Percentiles rank a stretch among this genome's conserved stretches.
Conservation (phyloP, 2,888 invertebrate genomes). For the Drosophila nigricruria region DNA sequence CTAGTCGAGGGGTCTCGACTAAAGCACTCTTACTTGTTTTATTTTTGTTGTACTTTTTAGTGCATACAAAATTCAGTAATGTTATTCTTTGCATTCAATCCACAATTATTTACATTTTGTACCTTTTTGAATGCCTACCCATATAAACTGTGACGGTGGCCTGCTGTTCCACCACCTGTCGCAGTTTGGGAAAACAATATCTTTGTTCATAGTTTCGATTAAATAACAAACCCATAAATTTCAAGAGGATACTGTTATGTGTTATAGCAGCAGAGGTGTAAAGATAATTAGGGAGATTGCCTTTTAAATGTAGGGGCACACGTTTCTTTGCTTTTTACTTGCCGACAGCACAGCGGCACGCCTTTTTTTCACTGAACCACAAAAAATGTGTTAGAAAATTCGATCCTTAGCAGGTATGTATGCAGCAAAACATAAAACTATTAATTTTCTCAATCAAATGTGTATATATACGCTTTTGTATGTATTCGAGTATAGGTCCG, state of each 20-base stretch:
- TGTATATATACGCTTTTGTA: neutral
- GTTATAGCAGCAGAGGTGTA: constrained; percentile 75
- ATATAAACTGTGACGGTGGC: constrained; percentile 41
- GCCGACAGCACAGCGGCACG: constrained; percentile 79
- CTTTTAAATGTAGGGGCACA: constrained; percentile 59
- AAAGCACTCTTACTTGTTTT: too few species aligned
- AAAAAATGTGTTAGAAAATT: constrained; percentile 76
- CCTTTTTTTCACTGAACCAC: constrained; percentile 62
- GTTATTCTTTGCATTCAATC: neutral
- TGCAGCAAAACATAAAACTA: neutral
- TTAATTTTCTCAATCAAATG: neutral
- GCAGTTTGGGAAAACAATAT: constrained; percentile 55
- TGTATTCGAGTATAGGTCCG: too few species aligned
- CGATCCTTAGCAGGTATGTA: constrained; percentile 35
- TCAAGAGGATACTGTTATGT: constrained; percentile 67
- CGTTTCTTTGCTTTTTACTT: constrained; percentile 69
- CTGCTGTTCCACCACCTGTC: constrained; percentile 71
- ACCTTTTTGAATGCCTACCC: constrained; percentile 22
- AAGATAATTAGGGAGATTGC: constrained; percentile 72
- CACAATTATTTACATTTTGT: constrained; percentile 5
- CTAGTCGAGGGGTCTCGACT: too few species aligned
- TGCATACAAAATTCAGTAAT: neutral
- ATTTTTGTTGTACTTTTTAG: neutral
- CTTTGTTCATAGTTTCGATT: constrained; percentile 60
- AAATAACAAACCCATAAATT: constrained; percentile 69